Conservation (phyloP, 2,888 invertebrate species). For the Baccha elongata region DNA sequence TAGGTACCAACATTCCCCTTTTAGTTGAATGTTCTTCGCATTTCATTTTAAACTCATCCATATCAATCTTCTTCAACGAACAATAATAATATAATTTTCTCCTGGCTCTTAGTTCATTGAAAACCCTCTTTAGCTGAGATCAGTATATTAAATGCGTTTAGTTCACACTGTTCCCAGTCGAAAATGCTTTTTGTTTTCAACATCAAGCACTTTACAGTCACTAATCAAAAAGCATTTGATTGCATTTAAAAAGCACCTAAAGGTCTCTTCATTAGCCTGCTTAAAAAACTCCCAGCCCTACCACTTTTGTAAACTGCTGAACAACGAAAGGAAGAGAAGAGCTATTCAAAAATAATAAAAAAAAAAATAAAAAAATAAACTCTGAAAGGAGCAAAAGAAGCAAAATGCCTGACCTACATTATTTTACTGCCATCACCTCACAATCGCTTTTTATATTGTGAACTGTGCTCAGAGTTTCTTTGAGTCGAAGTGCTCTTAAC, state of each 20-base stretch:
- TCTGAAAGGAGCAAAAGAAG: neutral
- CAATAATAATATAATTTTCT: neutral
- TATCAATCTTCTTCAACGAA: neutral
- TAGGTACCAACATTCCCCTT: too few relatives aligned
- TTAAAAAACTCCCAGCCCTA: conserved; percentile 11
- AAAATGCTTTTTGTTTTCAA: neutral
- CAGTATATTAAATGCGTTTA: conserved; percentile 5
- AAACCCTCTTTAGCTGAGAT: neutral
- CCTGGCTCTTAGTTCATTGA: neutral
- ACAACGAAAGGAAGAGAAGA: neutral
- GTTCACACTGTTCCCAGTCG: neutral
- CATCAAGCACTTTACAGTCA: neutral
- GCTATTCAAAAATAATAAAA: neutral
- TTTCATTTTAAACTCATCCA: neutral
- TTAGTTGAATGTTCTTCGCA: neutral
- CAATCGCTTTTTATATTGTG: neutral
- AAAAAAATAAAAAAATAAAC: too few relatives aligned
- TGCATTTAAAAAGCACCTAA: conserved; percentile 20
- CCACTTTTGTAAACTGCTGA: neutral
- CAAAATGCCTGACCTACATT: conserved; percentile 58
- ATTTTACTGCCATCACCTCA: conserved; percentile 1
- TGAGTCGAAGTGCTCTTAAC: conserved; percentile 9
- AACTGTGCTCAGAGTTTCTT: conserved; percentile 15
- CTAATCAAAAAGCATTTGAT: conserved; percentile 53
- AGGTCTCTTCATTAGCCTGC: conserved; percentile 24